phyloP scores from a whole-genome alignment of 2,888 invertebrate species.

The Priapulus caudatus region DNA sequence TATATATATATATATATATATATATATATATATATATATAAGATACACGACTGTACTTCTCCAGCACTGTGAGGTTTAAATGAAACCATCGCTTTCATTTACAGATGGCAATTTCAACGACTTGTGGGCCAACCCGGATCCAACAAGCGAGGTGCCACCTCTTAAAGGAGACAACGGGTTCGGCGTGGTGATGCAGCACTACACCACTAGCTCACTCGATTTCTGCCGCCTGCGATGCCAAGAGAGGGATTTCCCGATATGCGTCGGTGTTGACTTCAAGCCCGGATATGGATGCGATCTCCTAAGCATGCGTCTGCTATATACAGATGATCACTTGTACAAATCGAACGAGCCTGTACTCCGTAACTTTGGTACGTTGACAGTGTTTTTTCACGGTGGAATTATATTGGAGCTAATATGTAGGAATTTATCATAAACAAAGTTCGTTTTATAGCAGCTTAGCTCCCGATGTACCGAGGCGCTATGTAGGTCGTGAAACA shows the following conservation, averaged over 20 bases:
- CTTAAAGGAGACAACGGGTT: background rate
- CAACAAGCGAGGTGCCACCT: background rate
- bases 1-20: too few relatives aligned
- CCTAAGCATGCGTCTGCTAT: background rate
- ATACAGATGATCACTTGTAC: background rate
- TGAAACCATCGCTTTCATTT: too few relatives aligned
- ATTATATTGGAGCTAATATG: too few relatives aligned
- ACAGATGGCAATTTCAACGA: background rate
- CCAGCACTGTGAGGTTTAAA: too few relatives aligned
- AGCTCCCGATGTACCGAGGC: too few relatives aligned
- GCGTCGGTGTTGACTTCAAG: background rate
- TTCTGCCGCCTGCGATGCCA: background rate
- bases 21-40: too few relatives aligned
- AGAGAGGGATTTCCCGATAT: conserved; percentile 1
- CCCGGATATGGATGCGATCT: background rate
- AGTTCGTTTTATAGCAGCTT: too few relatives aligned
- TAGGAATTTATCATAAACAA: too few relatives aligned
- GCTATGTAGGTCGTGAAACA: too few relatives aligned
- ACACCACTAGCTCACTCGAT: background rate
- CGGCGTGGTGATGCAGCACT: background rate
- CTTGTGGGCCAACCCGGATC: background rate
- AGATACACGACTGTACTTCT: too few relatives aligned
- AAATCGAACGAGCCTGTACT: background rate
- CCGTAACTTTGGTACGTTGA: background rate
- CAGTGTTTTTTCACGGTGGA: too few relatives aligned